Conservation (phyloP, 2,113 vertebrate genomes). For the Excalfactoria chinensis region DNA sequence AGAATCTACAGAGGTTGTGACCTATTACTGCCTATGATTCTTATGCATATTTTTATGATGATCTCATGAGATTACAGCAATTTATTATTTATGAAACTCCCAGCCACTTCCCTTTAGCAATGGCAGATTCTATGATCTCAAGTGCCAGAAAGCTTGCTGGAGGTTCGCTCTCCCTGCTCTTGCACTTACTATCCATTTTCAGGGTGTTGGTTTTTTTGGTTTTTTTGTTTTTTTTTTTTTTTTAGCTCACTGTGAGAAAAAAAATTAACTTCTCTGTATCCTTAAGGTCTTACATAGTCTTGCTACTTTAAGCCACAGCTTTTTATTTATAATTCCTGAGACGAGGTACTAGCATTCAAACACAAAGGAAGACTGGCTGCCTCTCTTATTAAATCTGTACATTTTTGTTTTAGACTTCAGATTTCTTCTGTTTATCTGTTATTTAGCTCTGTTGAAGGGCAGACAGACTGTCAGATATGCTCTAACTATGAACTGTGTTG, state of each 20-base stretch:
- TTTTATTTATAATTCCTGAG: constrained; percentile 24
- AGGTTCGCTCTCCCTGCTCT: background rate
- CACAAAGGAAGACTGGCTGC: background rate
- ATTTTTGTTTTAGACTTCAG: background rate
- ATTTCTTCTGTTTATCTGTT: background rate
- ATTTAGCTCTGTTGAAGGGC: background rate
- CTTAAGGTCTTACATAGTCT: constrained; percentile 5
- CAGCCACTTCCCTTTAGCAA: constrained; percentile 30
- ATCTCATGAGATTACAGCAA: constrained; percentile 34
- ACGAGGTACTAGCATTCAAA: background rate
- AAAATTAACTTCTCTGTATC: background rate
- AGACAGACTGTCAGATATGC: background rate
- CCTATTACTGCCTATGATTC: constrained; percentile 12
- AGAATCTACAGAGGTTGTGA: constrained; percentile 51
- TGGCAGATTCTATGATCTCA: constrained; percentile 5
- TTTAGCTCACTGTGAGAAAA: background rate
- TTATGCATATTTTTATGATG: constrained; percentile 53
- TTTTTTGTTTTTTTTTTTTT: background rate
- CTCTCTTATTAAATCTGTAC: background rate
- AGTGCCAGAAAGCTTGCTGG: constrained; percentile 1
- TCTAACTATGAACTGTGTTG: background rate
- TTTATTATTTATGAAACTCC: constrained; percentile 65
- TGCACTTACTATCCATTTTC: background rate
- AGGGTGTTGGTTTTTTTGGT: too few species aligned
- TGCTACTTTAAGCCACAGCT: background rate